Conservation (phyloP, 2,888 invertebrate genomes). For the Cryptocheilus praepositus region DNA sequence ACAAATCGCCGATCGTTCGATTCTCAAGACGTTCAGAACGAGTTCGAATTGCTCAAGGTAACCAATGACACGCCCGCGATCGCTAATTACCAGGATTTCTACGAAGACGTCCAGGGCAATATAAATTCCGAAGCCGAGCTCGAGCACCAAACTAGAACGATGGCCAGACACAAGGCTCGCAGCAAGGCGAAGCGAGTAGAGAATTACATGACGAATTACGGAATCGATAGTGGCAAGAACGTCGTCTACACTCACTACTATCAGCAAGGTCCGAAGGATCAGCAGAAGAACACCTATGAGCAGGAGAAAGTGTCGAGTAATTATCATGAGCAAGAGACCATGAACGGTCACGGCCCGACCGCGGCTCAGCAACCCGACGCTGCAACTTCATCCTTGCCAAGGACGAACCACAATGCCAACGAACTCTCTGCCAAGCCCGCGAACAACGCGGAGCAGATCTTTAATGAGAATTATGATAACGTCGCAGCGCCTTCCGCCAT, state of each 20-base stretch:
- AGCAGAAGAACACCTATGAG: conserved; percentile 37
- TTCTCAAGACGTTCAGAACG: conserved; percentile 56
- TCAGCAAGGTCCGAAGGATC: conserved; percentile 32
- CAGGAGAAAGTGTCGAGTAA: conserved; percentile 54
- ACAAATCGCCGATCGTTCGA: conserved; percentile 65
- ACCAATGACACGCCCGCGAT: conserved; percentile 67
- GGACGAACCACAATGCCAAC: conserved; percentile 45
- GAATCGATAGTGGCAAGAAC: conserved; percentile 17
- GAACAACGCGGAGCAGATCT: conserved; percentile 9
- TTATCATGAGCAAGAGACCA: conserved; percentile 48
- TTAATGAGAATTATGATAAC: conserved; percentile 16
- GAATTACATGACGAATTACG: conserved; percentile 51
- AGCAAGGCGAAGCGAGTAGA: conserved; percentile 53
- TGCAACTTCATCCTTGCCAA: conserved; percentile 33
- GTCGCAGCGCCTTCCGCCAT: conserved; percentile 1
- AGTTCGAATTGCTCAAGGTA: conserved; percentile 70
- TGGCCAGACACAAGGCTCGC: conserved; percentile 29
- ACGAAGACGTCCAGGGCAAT: conserved; percentile 54
- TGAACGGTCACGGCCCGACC: conserved; percentile 43
- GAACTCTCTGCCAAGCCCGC: conserved; percentile 12
- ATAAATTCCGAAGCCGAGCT: conserved; percentile 19
- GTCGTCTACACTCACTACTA: conserved; percentile 40
- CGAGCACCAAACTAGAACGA: conserved; percentile 4
- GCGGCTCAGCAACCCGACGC: conserved; percentile 2
- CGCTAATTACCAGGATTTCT: conserved; percentile 68